Evolutionary conservation across 2,888 invertebrate genomes (phyloP), one percentile per base, ranked within the genome.

Genomic region (Hyppa rectilinea): DNA sequence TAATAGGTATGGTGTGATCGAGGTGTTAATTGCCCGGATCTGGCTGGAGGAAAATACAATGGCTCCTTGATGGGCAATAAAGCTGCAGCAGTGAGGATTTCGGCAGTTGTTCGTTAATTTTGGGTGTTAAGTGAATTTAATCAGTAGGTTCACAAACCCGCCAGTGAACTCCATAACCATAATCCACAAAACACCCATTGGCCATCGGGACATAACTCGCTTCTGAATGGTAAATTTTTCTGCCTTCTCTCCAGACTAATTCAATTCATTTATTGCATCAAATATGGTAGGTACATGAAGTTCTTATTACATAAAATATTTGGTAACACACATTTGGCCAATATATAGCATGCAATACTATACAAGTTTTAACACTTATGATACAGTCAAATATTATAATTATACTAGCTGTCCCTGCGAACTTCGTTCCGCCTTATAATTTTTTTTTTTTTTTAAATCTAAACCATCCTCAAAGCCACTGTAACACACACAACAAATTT

Each of bases 11-110:
- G 36, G 34, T 59, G 14, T 43, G 66, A 62, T 60, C 31, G n/a
- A 70, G 59, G 67, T 70, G 78, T 65, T 78, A 78, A 84, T 74
- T 68, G 58, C 20, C 56, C 31, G 29, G 43, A 64, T 45, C 58
- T 52, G 17, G 50, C 43, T 38, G 17, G 17, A 45, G 38, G 7
- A 45, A 50, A 59, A 26, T 23, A 76, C 70, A 75, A 63, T 60
- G 60, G 43, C 34, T 66, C 23, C 29, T 71, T 77, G 55, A 65
- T 59, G 64, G 69, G 45, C 62, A 43, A 59, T 75, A 53, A 60
- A 68, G 31, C 38, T 45, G 34, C 36, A 58, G 40, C 17, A 58
- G 38, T 69, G 58, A 38, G 12, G 38, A 40, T 53, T 71, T 58
- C 20, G 34, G 53, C 43, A 52, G 50, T 50, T 40, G 29, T 58